Evolutionary conservation across 2,113 vertebrate genomes (phyloP), one percentile per base, ranked within the genome.

Genomic region (Stigmatopora argus): DNA sequence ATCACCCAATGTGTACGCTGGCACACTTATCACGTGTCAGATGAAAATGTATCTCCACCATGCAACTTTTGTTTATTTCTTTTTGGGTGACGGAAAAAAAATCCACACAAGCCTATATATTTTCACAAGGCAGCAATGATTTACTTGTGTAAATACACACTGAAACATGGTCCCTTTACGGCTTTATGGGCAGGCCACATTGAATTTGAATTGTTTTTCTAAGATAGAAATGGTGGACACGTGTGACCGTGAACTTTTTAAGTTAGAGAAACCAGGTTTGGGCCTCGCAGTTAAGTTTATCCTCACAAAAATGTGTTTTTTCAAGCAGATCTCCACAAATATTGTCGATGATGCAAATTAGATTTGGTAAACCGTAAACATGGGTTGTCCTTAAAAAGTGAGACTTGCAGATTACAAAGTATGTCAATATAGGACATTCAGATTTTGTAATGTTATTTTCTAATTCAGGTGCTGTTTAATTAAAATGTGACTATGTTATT

Each of bases 41-140:
- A 75, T 51, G 34, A 52, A 73, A 77, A 55, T 49, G 52, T n/a
- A 59, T 62, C 49, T 55, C 38, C 52, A 55, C 21, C 21, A 52
- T 52, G 45, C 47, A 34, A 41, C 66, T 71, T 51, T 48, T 58
- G 18, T 21, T 64, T 9, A 74, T 62, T 57, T 62, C 44, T 60
- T 64, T 38, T 44, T 34, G 41, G 47, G 48, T 64, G 49, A 53
- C 7, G 26, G 17, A 34, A 19, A 55, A 41, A 35, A 64, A 41
- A 58, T 59, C 31, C 46, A n/a, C 9, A 45, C 21, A 44, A 18
- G 58, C 11, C 9, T 2, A 59, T 13, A 5, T 57, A 44, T 63
- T 53, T 58, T 21, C 15, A 58, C 23, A 4, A 34, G 38, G 49
- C 44, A 35, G 18, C 1, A 0, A 10, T 23, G 51, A 70, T 65